These are phyloP conservation scores for Liposcelis brunnea DNA, from an alignment of 2,888 invertebrate species.

Conservation along the genomic window DNA sequence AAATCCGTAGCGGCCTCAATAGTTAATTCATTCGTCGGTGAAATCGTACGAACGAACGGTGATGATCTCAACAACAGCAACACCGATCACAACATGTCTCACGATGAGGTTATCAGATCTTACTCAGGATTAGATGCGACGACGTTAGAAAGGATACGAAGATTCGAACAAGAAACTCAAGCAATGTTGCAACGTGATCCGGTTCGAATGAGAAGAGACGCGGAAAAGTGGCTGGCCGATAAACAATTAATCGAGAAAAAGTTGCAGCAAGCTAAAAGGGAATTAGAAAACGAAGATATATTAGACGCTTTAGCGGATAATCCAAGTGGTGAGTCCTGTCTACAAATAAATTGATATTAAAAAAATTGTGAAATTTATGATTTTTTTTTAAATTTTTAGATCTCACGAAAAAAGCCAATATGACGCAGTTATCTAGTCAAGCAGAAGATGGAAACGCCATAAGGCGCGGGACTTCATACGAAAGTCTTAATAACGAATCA, in stretches of 20 bases:
- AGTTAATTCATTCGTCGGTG: too few relatives aligned
- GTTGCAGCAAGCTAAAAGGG: conserved; percentile 32
- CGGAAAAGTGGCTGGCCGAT: conserved; percentile 32
- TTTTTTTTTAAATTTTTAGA: conserved; percentile 10
- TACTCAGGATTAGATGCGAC: conserved; percentile 24
- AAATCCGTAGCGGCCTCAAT: conserved; percentile 15
- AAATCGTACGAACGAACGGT: conserved; percentile 8
- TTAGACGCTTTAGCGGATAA: conserved; percentile 31
- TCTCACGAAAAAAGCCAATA: conserved; percentile 9
- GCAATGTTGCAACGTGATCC: conserved; percentile 40
- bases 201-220: conserved; percentile 20
- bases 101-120: conserved; percentile 20
- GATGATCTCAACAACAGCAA: conserved; percentile 13
- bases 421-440: conserved; percentile 10
- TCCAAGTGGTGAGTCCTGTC: conserved; percentile 21
- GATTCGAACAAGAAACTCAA: conserved; percentile 58
- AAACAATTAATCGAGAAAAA: conserved; percentile 30
- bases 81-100: conserved; percentile 11
- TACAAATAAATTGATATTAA: conserved; percentile 6
- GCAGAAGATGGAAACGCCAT: conserved; percentile 7
- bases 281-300: conserved; percentile 33
- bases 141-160: conserved; percentile 45
- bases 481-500: too few relatives aligned
- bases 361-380: conserved; percentile 8
- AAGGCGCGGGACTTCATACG: too few relatives aligned